Percentiles rank a stretch among this genome's conserved stretches.
phyloP scores from a whole-genome alignment of 1,140 invertebrate genomes.

The Leguminivora glycinivorella region DNA sequence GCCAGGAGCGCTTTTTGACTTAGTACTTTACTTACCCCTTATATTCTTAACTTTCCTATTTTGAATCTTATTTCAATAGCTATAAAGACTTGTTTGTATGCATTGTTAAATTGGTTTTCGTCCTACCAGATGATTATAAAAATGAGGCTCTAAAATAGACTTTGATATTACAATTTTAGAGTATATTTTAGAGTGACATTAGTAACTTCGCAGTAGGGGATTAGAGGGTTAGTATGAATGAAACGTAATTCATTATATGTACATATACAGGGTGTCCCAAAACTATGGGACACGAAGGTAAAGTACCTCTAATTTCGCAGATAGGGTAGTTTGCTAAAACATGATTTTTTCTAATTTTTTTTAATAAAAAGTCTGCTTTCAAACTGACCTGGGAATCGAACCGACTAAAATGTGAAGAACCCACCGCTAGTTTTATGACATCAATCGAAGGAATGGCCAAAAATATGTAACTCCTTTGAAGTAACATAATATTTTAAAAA shows the following conservation, averaged over 20 bases:
- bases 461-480: too few relatives aligned
- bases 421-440: too few relatives aligned
- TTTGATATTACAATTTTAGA: background rate
- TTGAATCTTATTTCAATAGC: background rate
- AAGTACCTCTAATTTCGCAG: too few relatives aligned
- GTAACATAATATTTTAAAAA: too few relatives aligned
- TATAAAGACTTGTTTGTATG: background rate
- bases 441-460: too few relatives aligned
- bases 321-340: too few relatives aligned
- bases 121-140: background rate
- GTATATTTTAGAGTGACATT: background rate
- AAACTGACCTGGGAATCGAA: too few relatives aligned
- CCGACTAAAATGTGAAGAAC: too few relatives aligned
- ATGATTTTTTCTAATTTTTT: too few relatives aligned
- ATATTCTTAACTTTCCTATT: background rate
- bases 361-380: too few relatives aligned
- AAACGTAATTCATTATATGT: conserved; percentile 24
- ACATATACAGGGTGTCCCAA: too few relatives aligned
- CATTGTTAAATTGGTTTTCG: background rate
- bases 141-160: background rate
- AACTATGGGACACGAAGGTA: too few relatives aligned
- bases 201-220: conserved; percentile 6
- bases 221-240: conserved; percentile 24
- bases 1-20: conserved; percentile 27
- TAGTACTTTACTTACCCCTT: conserved; percentile 2